These are phyloP conservation scores for Origma solitaria DNA, from an alignment of 2,113 vertebrate species.

Conservation along the genomic window DNA sequence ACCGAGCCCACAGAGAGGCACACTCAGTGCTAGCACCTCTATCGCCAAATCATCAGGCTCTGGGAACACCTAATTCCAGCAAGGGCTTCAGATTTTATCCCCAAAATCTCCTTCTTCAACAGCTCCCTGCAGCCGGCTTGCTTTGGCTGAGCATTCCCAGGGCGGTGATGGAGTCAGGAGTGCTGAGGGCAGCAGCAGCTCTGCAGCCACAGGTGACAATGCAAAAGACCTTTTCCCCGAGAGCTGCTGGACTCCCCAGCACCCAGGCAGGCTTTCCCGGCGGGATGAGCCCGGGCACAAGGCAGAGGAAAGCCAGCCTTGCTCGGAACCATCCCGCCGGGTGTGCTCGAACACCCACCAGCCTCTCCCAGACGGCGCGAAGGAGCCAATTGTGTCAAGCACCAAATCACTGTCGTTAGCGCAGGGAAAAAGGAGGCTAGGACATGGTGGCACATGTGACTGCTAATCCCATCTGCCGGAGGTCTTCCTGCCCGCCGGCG, in stretches of 20 bases:
- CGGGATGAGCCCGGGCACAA: neutral
- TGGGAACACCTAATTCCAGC: neutral
- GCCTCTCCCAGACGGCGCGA: neutral
- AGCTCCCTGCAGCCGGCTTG: neutral
- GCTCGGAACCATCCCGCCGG: neutral
- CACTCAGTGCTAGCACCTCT: fast-evolving
- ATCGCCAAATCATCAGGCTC: neutral
- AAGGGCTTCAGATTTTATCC: neutral
- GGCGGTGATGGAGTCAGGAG: no score
- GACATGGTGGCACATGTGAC: neutral
- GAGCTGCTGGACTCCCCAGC: neutral
- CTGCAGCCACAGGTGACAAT: neutral
- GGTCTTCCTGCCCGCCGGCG: fast-evolving
- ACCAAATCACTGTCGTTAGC: fast-evolving
- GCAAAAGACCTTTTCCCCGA: neutral
- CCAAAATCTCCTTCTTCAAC: neutral
- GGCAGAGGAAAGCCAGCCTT: neutral
- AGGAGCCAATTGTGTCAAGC: neutral
- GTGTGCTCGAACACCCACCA: neutral
- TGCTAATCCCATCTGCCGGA: neutral
- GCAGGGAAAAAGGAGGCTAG: neutral
- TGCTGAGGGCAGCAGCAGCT: neutral
- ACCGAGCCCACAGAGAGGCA: neutral
- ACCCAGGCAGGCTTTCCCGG: neutral
- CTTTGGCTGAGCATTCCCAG: neutral